Evolutionary conservation across 2,113 vertebrate species (phyloP).

Genomic region (Crotalus viridis): DNA sequence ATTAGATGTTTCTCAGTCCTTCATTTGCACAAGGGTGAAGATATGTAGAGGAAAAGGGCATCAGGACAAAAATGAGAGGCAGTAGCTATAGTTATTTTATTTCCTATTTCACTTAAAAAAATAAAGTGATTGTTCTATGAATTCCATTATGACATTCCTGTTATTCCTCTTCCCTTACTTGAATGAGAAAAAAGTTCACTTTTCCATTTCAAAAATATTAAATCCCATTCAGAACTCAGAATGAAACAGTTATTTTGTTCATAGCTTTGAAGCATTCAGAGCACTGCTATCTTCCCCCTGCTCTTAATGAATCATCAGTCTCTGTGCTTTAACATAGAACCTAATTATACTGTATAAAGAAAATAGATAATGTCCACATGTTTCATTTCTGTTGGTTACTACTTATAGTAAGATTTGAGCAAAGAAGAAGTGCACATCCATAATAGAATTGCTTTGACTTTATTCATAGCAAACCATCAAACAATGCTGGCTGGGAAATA

Average conservation of each 20-base stretch:
- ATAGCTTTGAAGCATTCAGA: neutral
- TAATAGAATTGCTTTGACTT: neutral
- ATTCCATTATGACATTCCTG: neutral
- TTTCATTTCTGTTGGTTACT: conserved; percentile 3
- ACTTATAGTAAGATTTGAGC: neutral
- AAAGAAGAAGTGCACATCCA: neutral
- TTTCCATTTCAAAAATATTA: neutral
- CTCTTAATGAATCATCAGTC: neutral
- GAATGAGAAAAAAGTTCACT: neutral
- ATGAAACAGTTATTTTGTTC: neutral
- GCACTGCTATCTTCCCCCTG: neutral
- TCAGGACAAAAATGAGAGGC: neutral
- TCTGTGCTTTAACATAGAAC: neutral
- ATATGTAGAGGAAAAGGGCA: neutral
- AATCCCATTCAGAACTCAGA: neutral
- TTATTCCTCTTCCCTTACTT: neutral
- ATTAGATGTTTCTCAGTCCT: neutral
- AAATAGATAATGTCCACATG: neutral
- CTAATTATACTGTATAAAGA: neutral
- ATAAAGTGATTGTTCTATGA: neutral
- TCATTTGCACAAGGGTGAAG: neutral
- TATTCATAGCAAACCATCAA: neutral
- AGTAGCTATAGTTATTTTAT: neutral
- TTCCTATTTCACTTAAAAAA: neutral
- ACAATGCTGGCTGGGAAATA: neutral